Conservation (phyloP, 2,888 invertebrate genomes). For the Synergus laeviventris region DNA sequence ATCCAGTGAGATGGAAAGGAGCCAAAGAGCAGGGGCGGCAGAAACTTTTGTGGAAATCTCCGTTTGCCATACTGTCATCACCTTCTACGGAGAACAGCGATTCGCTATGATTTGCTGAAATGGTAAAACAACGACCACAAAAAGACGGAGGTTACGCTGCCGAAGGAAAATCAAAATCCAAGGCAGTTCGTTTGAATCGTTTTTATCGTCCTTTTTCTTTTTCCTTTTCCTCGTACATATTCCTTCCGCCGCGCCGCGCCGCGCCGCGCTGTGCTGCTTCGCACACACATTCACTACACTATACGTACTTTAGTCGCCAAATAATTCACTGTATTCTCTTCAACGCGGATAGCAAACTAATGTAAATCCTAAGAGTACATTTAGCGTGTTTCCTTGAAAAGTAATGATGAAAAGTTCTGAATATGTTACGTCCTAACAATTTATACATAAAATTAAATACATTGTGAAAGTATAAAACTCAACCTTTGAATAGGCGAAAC, state of each 20-base stretch:
- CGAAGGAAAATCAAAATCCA: conserved; percentile 57
- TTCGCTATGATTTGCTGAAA: conserved; percentile 57
- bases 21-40: conserved; percentile 44
- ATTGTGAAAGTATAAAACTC: no score
- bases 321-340: conserved; percentile 32
- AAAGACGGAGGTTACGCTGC: conserved; percentile 51
- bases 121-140: conserved; percentile 44
- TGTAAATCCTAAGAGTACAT: neutral
- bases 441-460: no score
- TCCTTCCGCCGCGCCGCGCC: conserved; percentile 49
- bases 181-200: conserved; percentile 54
- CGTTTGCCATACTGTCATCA: conserved; percentile 53
- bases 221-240: conserved; percentile 51
- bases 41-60: conserved; percentile 52
- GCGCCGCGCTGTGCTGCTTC: no score
- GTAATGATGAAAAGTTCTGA: no score
- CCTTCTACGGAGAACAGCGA: conserved; percentile 51
- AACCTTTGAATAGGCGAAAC: no score
- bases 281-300: conserved; percentile 20
- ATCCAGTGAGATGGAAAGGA: conserved; percentile 52
- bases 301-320: conserved; percentile 17
- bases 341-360: neutral
- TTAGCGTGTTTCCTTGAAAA: neutral
- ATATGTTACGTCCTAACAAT: no score
- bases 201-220: conserved; percentile 52